Evolutionary conservation across 2,113 vertebrate genomes (phyloP), one percentile per base, ranked within the genome.

Genomic region (Spea bombifrons): DNA sequence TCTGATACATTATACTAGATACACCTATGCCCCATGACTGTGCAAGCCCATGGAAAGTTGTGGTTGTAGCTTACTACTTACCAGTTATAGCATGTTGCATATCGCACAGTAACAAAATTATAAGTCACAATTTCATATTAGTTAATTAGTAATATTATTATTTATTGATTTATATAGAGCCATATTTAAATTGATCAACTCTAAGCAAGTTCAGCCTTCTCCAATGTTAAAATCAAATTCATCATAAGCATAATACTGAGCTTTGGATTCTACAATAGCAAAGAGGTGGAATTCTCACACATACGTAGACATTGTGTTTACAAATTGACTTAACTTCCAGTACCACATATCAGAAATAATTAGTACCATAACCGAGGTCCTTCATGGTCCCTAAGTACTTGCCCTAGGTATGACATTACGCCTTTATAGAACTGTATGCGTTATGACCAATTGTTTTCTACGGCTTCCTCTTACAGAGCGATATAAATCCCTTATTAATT

Each of bases 401-500:
- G n/a, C 78, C 49, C 48, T 57, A 13, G 53, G 17, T 74, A 45
- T 13, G 8, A 43, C 44, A 74, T 67, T 48, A 61, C 71, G 46
- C 68, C 53, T 78, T 66, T 57, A 73, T 59, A 74, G 64, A 9
- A 43, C 71, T 67, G 65, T 61, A 44, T 48, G 68, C 16, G 61
- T 68, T 59, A 80, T 61, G 65, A 63, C 65, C 78, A 74, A 68
- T 66, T 68, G 64, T 80, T 66, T 47, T 71, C 3, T 68, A 50
- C 64, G 53, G 44, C 59, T 80, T 6, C 52, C 49, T 67, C 70
- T 67, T 73, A 48, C 10, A 71, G 57, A n/a, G 53, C 49, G 66
- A 63, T 44, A 61, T 61, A 80, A 80, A 68, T 74, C 70, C 48
- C 17, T 48, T 68, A 61, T 68, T 57, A 75, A 46, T 67, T 83